Evolutionary conservation across 2,888 invertebrate species (phyloP).

Genomic region (Osedax frankpressi): DNA sequence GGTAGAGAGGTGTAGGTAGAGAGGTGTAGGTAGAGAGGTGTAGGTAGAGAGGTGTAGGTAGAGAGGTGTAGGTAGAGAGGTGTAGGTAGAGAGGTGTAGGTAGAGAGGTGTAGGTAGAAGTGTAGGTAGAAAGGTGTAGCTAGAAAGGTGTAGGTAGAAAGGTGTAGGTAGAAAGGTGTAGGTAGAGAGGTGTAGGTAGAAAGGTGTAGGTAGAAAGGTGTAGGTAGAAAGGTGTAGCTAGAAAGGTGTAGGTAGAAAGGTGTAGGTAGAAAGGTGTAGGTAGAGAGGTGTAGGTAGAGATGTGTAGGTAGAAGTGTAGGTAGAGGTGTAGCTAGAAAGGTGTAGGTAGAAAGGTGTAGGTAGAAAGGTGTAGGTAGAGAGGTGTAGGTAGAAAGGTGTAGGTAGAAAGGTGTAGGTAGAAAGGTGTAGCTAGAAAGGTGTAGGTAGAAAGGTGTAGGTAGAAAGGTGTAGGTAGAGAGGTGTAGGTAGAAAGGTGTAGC

Average conservation of each 20-base stretch:
- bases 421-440: not conserved
- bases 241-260: not conserved
- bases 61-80: not conserved
- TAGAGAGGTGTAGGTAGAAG: not conserved
- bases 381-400: not conserved
- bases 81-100: constrained; percentile 6
- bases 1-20: not conserved
- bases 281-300: not conserved
- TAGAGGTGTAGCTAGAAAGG: not conserved
- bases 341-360: not conserved
- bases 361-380: not conserved
- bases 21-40: not conserved
- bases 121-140: no score
- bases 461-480: not conserved
- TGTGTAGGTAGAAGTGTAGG: not conserved
- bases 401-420: not conserved
- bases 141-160: not conserved
- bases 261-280: not conserved
- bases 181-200: not conserved
- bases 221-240: not conserved
- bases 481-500: not conserved
- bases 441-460: not conserved
- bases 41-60: not conserved
- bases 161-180: not conserved
- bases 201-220: not conserved